Base-by-base conservation (phyloP, 2,797 vertebrate genomes). In the Glyptemys insculpta region DNA sequence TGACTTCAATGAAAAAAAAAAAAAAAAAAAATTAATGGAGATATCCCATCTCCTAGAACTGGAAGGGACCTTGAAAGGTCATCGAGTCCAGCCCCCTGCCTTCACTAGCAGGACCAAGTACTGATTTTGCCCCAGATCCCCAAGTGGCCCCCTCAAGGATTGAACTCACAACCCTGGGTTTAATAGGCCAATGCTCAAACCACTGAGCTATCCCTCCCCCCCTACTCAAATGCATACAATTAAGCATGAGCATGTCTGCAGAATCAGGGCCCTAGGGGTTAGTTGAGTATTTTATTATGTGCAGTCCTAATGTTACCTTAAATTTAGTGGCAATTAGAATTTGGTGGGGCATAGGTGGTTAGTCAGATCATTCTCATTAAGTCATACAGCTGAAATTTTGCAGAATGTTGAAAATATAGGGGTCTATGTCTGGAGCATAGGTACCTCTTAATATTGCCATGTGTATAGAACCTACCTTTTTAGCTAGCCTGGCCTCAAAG, bases 331-430 rank as follows among this genome's bases (percentile, higher is more conserved):
- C 76, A 53, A 52, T 59, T 29, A 44, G 72, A 92, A 82, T 79
- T 65, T 65, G 79, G 4, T 94, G 34, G 25, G 56, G 62, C 44
- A 81, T 83, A 57, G 49, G 86, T 29, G 89, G 31, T 76, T 57
- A 87, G 11, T 72, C 91, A 88, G 41, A 27, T 83, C 31, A 27
- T 56, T 86, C 52, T 16, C 16, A 3, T 41, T 76, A 80, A 94
- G 74, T 91, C 79, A 5, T 7, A 80, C 25, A 87, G 78, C n/a
- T 92, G 85, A 94, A 37, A 65, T 57, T 94, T 88, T 87, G 84
- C 50, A 87, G 84, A 81, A 44, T 62, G 89, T 89, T 56, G 54
- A 90, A 89, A 90, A 74, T 6, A 5, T 41, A 79, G 79, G 76
- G 86, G 56, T 53, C 85, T 47, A 12, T 83, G 21, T 94, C 83